A percentile compares a stretch with the other conserved stretches of the same genome.
These are phyloP conservation scores for Benthosema pterotum DNA, from an alignment of 2,797 vertebrate species.

Conservation along the genomic window DNA sequence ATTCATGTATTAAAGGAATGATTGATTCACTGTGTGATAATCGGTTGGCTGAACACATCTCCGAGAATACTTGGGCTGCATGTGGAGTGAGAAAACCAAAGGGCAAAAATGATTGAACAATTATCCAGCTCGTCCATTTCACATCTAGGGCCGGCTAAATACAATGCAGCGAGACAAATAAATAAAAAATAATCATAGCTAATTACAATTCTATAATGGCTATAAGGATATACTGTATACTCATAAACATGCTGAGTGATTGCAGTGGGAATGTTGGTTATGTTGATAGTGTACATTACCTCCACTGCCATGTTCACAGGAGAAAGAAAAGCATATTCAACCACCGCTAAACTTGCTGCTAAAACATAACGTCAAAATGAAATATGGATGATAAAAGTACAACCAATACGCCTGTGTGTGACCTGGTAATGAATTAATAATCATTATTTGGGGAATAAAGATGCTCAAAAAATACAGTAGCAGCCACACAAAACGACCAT, in stretches of 20 bases:
- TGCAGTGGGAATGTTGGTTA: neutral
- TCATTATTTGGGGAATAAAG: conserved; percentile 44
- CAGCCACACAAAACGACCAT: conserved; percentile 38
- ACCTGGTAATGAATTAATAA: conserved; percentile 47
- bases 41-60: conserved; percentile 13
- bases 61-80: neutral
- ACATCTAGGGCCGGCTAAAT: too few relatives aligned
- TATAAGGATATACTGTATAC: neutral
- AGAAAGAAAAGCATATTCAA: conserved; percentile 10
- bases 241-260: conserved; percentile 4
- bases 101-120: conserved; percentile 3
- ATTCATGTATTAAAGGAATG: neutral
- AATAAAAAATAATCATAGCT: neutral
- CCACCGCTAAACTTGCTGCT: conserved; percentile 20
- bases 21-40: neutral
- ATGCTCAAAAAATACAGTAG: conserved; percentile 50
- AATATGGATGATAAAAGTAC: conserved; percentile 26
- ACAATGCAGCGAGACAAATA: neutral
- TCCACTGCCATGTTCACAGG: conserved; percentile 4
- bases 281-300: too few relatives aligned
- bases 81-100: conserved; percentile 12
- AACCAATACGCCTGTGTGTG: conserved; percentile 19
- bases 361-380: conserved; percentile 11
- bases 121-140: neutral
- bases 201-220: neutral